Conservation (phyloP, 2,113 vertebrate species). For the Callocephalon fimbriatum region DNA sequence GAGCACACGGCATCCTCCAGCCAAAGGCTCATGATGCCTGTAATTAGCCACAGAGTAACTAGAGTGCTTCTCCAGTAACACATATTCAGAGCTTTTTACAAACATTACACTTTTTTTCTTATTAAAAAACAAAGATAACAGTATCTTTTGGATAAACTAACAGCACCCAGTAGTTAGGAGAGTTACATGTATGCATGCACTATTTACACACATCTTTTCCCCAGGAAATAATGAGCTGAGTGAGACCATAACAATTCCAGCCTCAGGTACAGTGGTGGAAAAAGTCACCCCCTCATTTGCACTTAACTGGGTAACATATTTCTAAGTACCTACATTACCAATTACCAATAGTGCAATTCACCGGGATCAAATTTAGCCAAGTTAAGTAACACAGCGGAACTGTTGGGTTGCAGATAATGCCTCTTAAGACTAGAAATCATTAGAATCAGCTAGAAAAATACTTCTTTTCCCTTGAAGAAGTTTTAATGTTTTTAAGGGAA, state of each 20-base stretch:
- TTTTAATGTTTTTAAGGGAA: neutral
- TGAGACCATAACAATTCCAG: neutral
- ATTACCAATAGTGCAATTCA: neutral
- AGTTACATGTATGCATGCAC: neutral
- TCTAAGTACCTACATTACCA: neutral
- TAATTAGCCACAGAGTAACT: neutral
- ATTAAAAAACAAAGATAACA: neutral
- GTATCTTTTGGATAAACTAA: neutral
- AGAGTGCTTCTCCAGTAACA: neutral
- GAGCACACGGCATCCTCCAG: accelerated
- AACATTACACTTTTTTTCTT: neutral
- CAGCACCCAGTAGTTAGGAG: neutral
- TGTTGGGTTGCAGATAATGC: neutral
- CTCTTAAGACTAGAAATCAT: neutral
- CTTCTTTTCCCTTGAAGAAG: neutral
- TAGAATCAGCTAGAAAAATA: neutral
- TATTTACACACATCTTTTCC: neutral
- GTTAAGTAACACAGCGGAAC: neutral
- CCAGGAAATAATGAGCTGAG: neutral
- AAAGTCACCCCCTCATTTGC: neutral
- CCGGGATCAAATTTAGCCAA: neutral
- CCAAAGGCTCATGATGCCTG: neutral
- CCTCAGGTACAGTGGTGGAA: neutral
- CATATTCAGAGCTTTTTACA: neutral
- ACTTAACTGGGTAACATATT: neutral